A percentile compares a stretch with the other conserved stretches of the same genome.
These are phyloP conservation scores for Acomys russatus DNA, from an alignment of 2,797 vertebrate species.

Conservation along the genomic window DNA sequence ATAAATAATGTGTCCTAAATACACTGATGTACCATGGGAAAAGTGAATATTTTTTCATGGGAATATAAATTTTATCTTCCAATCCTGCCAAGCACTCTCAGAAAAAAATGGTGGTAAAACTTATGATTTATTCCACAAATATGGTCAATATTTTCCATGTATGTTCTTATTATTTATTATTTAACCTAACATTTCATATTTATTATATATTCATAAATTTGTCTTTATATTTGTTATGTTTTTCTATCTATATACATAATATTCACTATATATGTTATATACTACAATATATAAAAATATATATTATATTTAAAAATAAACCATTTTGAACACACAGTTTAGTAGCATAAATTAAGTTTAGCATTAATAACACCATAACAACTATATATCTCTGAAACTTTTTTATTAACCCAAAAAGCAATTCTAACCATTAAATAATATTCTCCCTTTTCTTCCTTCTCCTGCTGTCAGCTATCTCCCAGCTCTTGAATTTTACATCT, in stretches of 20 bases:
- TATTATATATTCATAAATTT: constrained; percentile 19
- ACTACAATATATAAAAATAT: neutral
- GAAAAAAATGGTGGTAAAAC: neutral
- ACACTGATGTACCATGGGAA: neutral
- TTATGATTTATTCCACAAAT: neutral
- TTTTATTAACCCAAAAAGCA: neutral
- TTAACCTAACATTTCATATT: neutral
- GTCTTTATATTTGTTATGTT: neutral
- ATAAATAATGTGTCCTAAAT: constrained; percentile 1
- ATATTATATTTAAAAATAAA: neutral
- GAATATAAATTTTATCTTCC: neutral
- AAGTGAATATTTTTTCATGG: neutral
- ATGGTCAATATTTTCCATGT: neutral
- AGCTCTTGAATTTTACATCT: neutral
- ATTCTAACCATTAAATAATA: neutral
- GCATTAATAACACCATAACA: neutral
- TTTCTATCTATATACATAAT: neutral
- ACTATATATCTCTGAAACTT: neutral
- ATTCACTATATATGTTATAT: neutral
- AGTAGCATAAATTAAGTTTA: neutral
- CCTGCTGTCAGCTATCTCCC: neutral
- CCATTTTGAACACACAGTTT: neutral
- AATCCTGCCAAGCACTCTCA: neutral
- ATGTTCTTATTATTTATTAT: neutral
- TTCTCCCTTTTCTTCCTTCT: neutral